These are phyloP conservation scores for Dicyrtoma fusca DNA, from an alignment of 2,888 invertebrate species.

Conservation along the genomic window DNA sequence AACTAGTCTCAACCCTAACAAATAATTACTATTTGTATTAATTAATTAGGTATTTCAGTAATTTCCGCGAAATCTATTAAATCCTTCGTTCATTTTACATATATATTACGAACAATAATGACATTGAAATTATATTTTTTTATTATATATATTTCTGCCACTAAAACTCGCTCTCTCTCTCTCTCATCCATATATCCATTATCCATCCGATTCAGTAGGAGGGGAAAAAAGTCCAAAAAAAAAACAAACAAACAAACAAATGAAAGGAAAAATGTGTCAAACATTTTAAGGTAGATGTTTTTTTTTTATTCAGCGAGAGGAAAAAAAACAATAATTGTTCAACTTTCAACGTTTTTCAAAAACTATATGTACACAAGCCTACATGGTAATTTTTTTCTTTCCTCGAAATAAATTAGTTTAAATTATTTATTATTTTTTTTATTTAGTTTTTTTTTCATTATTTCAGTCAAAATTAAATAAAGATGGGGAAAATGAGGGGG, in stretches of 20 bases:
- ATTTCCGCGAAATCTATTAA: too few relatives aligned
- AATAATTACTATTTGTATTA: too few relatives aligned
- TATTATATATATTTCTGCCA: too few relatives aligned
- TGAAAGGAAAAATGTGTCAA: constrained; percentile 26
- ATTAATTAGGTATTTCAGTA: too few relatives aligned
- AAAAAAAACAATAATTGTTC: constrained; percentile 6
- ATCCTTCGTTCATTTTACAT: too few relatives aligned
- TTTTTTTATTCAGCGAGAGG: constrained; percentile 11
- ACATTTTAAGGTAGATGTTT: constrained; percentile 16
- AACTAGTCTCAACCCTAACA: too few relatives aligned
- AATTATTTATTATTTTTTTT: constrained; percentile 17
- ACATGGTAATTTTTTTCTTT: constrained; percentile 10
- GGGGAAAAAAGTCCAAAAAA: neutral
- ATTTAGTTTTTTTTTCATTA: constrained; percentile 1
- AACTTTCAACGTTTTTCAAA: constrained; percentile 19
- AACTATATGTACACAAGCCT: constrained; percentile 23
- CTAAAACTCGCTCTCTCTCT: too few relatives aligned
- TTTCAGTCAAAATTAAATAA: constrained; percentile 23
- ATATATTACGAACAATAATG: too few relatives aligned
- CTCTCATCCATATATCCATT: too few relatives aligned
- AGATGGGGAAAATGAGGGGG: constrained; percentile 10
- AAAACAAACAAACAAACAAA: constrained; percentile 11
- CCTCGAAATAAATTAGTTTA: constrained; percentile 29
- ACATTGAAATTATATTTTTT: too few relatives aligned
- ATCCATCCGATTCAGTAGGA: too few relatives aligned